A percentile compares a stretch with the other conserved stretches of the same genome.
Conservation (phyloP, 2,113 vertebrate genomes). For the Nanorana parkeri region DNA sequence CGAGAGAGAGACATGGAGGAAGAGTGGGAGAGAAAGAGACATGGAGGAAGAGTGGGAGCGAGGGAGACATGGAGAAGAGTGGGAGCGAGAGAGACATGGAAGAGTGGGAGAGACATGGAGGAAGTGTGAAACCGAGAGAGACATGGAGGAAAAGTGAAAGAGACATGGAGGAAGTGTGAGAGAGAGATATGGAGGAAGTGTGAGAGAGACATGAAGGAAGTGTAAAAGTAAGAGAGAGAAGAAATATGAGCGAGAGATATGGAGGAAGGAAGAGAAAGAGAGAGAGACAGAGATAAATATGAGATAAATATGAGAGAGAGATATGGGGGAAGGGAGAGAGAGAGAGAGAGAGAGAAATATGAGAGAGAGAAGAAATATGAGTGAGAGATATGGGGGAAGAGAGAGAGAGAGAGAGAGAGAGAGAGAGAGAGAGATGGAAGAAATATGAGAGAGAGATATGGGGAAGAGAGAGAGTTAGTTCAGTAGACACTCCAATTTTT, state of each 20-base stretch:
- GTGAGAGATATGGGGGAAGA: too few relatives aligned
- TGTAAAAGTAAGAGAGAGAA: too few relatives aligned
- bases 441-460: too few relatives aligned
- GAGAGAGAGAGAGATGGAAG: too few relatives aligned
- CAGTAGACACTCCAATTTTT: too few relatives aligned
- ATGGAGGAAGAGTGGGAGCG: not conserved
- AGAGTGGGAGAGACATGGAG: not conserved
- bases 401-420: too few relatives aligned
- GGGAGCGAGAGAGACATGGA: not conserved
- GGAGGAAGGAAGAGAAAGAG: not conserved
- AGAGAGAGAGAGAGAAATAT: not conserved
- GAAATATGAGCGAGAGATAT: not conserved
- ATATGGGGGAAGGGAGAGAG: not conserved
- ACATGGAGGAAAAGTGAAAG: not conserved
- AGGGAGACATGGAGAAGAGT: not conserved
- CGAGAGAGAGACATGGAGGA: not conserved
- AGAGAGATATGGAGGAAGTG: not conserved
- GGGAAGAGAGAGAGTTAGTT: too few relatives aligned
- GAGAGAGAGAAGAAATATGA: not conserved
- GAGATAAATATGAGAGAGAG: not conserved
- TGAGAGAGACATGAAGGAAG: too few relatives aligned
- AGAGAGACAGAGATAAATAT: not conserved
- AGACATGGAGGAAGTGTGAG: not conserved
- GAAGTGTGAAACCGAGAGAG: not conserved
- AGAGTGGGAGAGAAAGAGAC: not conserved